Conservation (phyloP, 1,140 invertebrate species). For the Choristoneura fumiferana region DNA sequence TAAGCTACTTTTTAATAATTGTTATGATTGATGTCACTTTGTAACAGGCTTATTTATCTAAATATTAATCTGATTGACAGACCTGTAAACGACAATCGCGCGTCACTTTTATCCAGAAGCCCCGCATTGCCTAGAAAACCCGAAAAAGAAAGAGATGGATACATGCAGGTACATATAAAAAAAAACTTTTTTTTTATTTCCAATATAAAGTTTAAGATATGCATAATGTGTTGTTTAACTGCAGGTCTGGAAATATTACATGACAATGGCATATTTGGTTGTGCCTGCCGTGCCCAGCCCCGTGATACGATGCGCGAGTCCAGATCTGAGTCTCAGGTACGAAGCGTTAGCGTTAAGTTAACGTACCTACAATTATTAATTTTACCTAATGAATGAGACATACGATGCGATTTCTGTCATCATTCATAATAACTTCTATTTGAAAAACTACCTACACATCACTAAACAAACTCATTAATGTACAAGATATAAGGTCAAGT, state of each 20-base stretch:
- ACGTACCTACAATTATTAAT: no score
- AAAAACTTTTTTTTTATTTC: conserved; percentile 23
- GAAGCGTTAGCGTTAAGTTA: conserved; percentile 19
- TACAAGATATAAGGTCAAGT: no score
- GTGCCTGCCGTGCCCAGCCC: conserved; percentile 92
- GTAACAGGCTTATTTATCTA: no score
- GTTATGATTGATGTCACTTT: no score
- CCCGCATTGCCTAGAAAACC: conserved; percentile 89
- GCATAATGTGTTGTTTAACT: not conserved
- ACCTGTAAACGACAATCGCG: conserved; percentile 97
- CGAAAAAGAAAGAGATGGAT: conserved; percentile 93
- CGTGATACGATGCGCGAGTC: conserved; percentile 92
- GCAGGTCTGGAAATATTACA: conserved; percentile 97
- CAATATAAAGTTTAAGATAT: not conserved
- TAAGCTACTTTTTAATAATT: conserved; percentile 81
- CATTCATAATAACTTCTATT: not conserved
- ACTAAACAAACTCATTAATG: no score
- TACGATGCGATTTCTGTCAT: not conserved
- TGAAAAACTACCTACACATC: not conserved
- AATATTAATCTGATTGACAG: conserved; percentile 81
- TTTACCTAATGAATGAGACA: no score
- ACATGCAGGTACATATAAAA: conserved; percentile 80
- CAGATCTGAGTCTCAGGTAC: conserved; percentile 94
- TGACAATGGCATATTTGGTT: conserved; percentile 95
- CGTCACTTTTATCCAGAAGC: conserved; percentile 90